Evolutionary conservation across 2,113 vertebrate genomes (phyloP), one percentile per base, ranked within the genome.

Genomic region (Corvus cornix): DNA sequence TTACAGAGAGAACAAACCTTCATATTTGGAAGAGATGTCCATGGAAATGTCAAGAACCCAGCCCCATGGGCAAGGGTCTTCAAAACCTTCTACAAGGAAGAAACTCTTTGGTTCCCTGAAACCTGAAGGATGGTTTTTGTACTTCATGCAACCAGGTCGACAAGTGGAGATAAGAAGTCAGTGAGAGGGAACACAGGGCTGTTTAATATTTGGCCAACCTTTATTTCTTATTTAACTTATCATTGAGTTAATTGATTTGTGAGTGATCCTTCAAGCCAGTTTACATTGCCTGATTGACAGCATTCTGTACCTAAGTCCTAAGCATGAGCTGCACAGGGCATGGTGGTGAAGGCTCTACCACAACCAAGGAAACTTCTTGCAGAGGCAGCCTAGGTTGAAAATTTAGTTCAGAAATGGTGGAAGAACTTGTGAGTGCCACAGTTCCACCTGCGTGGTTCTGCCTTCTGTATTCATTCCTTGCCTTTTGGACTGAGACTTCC

Each of bases 321-420:
- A 48, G 26, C 13, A 28, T 0, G 1, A 64, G 10, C 62, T 89
- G 41, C n/a, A 23, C 27, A 22, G 17, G 18, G 22, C 11, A 35
- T 0, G 0, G 33, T 35, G 12, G 15, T 21, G 46, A 58, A 33
- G 7, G 10, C 16, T 69, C 20, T 28, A 39, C 12, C 2, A 1
- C 41, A 69, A 7, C 8, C 2, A 1, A 60, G 64, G 22, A 72
- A 75, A 56, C 2, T 33, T 33, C 16, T 20, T 52, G 11, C 37
- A 84, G 49, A 73, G 52, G 24, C 37, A 78, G 22, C 6, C 16
- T 17, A 10, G 6, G 20, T 31, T 67, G 44, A 66, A 59, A 87
- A 76, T 24, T 31, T 9, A 5, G 9, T 37, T 87, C 39, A 68
- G 74, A 81, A 55, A 62, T 14, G 33, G 6, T 23, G 55, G 67